Evolutionary conservation across 1,140 invertebrate species (phyloP).

Genomic region (Anthonomus grandis): DNA sequence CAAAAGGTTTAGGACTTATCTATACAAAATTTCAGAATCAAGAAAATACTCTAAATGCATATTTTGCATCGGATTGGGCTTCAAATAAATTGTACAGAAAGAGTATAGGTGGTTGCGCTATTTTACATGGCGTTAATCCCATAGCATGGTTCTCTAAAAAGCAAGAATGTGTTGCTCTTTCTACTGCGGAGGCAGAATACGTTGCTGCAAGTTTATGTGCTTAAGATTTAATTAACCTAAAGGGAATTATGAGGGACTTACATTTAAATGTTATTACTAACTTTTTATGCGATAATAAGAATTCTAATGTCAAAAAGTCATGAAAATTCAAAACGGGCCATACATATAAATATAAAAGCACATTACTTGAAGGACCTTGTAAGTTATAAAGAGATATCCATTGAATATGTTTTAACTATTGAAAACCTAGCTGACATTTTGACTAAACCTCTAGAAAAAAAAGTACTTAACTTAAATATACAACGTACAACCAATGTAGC

Average conservation of each 20-base stretch:
- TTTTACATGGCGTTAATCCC: slow-evolving; percentile 25
- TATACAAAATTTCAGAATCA: slow-evolving; percentile 22
- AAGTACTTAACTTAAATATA: no score
- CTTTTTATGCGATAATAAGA: no score
- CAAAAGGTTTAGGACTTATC: slow-evolving; percentile 24
- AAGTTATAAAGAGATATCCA: slow-evolving; percentile 25
- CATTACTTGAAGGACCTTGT: no score
- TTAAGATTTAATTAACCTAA: slow-evolving; percentile 33
- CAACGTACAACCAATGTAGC: no score
- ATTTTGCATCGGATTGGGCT: background rate
- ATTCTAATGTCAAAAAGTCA: slow-evolving; percentile 47
- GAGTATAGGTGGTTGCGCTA: slow-evolving; percentile 28
- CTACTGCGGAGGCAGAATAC: slow-evolving; percentile 48
- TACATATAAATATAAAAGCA: no score
- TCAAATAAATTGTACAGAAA: slow-evolving; percentile 14
- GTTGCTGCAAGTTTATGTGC: slow-evolving; percentile 37
- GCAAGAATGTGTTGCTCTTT: slow-evolving; percentile 44
- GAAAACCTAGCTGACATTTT: no score
- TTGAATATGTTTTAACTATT: slow-evolving; percentile 31
- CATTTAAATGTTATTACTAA: no score
- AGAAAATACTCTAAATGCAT: no score
- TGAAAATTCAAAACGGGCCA: no score
- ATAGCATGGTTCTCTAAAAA: slow-evolving; percentile 41
- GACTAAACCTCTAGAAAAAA: slow-evolving; percentile 15
- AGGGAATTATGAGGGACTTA: slow-evolving; percentile 43